Percentiles rank a stretch among this genome's conserved stretches.
phyloP scores from a whole-genome alignment of 2,888 invertebrate species.

The Erannis defoliaria region DNA sequence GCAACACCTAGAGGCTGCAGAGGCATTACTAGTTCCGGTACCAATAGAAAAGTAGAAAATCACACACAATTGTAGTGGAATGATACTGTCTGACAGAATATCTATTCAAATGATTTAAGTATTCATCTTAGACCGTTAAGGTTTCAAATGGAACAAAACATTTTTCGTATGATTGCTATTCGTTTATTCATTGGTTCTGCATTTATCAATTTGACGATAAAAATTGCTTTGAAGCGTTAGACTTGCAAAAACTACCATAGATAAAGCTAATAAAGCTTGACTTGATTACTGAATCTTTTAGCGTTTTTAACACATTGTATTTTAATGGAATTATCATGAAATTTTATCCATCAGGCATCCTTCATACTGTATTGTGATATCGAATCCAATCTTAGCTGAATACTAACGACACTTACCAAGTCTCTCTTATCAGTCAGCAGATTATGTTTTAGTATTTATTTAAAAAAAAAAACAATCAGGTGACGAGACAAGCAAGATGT shows the following conservation, averaged over 20 bases:
- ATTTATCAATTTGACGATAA: background rate
- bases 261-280: too few species aligned
- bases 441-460: too few species aligned
- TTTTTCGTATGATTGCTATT: background rate
- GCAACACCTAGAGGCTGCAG: slow-evolving; percentile 60
- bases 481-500: too few species aligned
- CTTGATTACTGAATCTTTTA: background rate
- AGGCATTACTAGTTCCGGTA: slow-evolving; percentile 48
- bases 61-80: background rate
- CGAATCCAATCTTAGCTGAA: slow-evolving; percentile 43
- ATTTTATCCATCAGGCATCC: slow-evolving; percentile 38
- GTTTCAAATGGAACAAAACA: background rate
- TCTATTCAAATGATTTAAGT: background rate
- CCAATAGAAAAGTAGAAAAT: slow-evolving; percentile 27
- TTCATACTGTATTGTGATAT: slow-evolving; percentile 47
- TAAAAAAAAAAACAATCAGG: too few species aligned
- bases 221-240: background rate
- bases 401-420: slow-evolving; percentile 48
- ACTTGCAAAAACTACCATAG: too few species aligned
- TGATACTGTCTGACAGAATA: background rate
- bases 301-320: background rate
- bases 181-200: background rate
- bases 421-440: slow-evolving; percentile 38
- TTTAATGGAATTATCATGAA: slow-evolving; percentile 33
- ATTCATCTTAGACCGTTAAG: background rate